A percentile compares a stretch with the other conserved stretches of the same genome.
These are phyloP conservation scores for Onthophagus taurus DNA, from an alignment of 1,140 invertebrate genomes.

Conservation along the genomic window DNA sequence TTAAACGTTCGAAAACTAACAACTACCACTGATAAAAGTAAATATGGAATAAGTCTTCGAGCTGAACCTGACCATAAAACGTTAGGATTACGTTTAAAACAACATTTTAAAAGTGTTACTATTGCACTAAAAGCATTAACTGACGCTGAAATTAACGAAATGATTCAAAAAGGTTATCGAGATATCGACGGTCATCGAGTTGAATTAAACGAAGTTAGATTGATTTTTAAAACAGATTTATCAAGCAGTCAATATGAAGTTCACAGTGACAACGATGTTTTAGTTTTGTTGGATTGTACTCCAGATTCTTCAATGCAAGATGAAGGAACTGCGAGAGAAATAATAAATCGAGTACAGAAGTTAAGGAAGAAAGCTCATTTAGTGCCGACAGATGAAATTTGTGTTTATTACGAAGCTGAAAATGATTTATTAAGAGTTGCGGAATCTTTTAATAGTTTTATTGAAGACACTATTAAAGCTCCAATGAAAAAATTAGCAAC, in stretches of 20 bases:
- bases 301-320: conserved; percentile 83
- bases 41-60: conserved; percentile 85
- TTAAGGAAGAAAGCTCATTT: conserved; percentile 92
- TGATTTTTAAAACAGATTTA: conserved; percentile 66
- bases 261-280: conserved; percentile 79
- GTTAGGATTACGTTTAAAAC: conserved; percentile 80
- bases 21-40: conserved; percentile 82
- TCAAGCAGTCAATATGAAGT: conserved; percentile 72
- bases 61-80: conserved; percentile 87
- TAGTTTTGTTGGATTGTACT: conserved; percentile 67
- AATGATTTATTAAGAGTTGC: conserved; percentile 59
- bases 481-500: conserved; percentile 44
- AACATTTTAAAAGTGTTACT: conserved; percentile 80
- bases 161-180: conserved; percentile 63
- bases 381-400: conserved; percentile 83
- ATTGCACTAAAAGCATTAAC: conserved; percentile 71
- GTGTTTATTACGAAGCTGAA: conserved; percentile 65
- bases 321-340: conserved; percentile 87
- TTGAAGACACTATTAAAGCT: conserved; percentile 75
- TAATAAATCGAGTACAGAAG: conserved; percentile 95
- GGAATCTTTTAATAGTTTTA: conserved; percentile 60
- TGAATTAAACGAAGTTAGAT: conserved; percentile 68
- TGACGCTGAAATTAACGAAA: conserved; percentile 70
- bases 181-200: conserved; percentile 67
- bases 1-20: conserved; percentile 87